Evolutionary conservation across 2,113 vertebrate genomes (phyloP).

Genomic region (Perca flavescens): DNA sequence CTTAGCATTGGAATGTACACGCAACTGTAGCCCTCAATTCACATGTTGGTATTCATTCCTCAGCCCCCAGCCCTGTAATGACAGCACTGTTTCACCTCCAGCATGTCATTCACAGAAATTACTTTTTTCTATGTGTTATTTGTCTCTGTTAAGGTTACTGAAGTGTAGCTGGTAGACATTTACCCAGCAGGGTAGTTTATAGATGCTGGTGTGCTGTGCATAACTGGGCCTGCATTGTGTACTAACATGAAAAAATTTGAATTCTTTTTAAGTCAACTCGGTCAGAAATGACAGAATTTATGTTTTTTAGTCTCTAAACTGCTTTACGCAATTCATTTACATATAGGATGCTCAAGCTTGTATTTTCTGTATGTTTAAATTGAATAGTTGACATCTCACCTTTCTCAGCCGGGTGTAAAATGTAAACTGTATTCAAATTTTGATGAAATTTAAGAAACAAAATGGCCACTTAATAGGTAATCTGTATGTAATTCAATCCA

Average conservation of each 20-base stretch:
- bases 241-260: too few species aligned
- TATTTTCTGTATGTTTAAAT: not conserved
- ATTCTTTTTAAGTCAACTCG: too few species aligned
- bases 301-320: not conserved
- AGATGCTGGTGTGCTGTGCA: not conserved
- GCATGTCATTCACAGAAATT: not conserved
- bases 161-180: not conserved
- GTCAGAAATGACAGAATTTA: not conserved
- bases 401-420: not conserved
- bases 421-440: not conserved
- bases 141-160: not conserved
- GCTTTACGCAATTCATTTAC: not conserved
- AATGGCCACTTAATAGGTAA: not conserved
- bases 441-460: rapidly evolving
- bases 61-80: not conserved
- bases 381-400: not conserved
- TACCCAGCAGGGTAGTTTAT: not conserved
- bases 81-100: not conserved
- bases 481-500: not conserved
- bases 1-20: not conserved
- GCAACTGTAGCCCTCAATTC: not conserved
- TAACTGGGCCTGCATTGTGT: not conserved
- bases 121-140: not conserved
- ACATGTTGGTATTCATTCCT: not conserved
- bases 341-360: not conserved